Percentiles rank a stretch among this genome's conserved stretches.
Conservation (phyloP, 2,888 invertebrate species). For the Eurytoma californica region DNA sequence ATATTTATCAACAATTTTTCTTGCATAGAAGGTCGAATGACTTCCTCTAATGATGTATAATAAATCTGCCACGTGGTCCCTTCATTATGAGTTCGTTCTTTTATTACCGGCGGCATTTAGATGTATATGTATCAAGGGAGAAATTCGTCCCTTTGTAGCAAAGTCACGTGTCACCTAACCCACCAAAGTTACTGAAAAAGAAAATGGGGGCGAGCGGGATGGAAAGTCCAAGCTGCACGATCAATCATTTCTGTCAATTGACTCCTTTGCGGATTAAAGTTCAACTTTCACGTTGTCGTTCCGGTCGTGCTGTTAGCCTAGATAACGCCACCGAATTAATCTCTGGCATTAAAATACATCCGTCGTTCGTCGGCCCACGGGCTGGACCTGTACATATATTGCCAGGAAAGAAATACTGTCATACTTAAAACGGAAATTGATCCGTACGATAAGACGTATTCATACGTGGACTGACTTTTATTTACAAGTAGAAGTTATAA, state of each 20-base stretch:
- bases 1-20: no score
- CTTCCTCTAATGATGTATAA: background rate
- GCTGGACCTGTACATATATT: background rate
- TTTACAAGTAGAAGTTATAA: no score
- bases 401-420: no score
- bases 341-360: constrained; percentile 2
- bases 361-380: background rate
- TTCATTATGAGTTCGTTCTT: background rate
- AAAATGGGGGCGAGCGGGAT: background rate
- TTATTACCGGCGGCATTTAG: background rate
- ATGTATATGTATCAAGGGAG: background rate
- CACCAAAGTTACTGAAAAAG: constrained; percentile 22
- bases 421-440: no score
- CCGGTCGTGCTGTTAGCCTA: background rate
- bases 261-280: constrained; percentile 24
- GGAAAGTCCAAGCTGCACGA: constrained; percentile 3
- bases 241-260: constrained; percentile 37
- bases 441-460: no score
- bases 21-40: no score
- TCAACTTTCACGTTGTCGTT: constrained; percentile 2
- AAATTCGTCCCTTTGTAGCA: constrained; percentile 28
- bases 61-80: background rate
- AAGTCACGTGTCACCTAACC: background rate
- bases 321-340: constrained; percentile 4
- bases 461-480: no score